phyloP scores from a whole-genome alignment of 1,140 invertebrate genomes.

The Drosophila teissieri region DNA sequence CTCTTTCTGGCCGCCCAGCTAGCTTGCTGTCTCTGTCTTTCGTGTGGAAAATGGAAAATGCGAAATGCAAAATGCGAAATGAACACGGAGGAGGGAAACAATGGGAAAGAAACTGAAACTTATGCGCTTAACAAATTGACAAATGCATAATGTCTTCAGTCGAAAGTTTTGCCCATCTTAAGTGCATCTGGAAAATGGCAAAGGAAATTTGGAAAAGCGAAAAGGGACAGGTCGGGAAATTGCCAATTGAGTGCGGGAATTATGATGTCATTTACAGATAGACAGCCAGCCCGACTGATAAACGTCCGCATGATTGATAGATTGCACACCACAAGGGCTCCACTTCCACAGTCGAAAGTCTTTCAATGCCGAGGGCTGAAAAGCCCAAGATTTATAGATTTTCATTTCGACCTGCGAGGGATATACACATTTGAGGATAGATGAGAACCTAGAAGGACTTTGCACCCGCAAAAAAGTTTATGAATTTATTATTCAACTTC shows the following conservation, averaged over 20 bases:
- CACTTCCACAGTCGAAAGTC: not conserved
- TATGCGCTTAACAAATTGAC: constrained; percentile 63
- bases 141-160: constrained; percentile 47
- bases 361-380: not conserved
- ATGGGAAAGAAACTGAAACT: constrained; percentile 49
- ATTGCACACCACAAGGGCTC: not conserved
- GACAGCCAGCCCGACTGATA: constrained; percentile 3
- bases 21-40: not conserved
- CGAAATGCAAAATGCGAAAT: constrained; percentile 15
- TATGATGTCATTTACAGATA: constrained; percentile 12
- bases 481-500: too few relatives aligned
- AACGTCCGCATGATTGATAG: constrained; percentile 13
- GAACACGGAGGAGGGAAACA: constrained; percentile 7
- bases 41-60: constrained; percentile 17
- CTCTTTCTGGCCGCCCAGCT: not conserved
- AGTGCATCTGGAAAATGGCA: constrained; percentile 2
- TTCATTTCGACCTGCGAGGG: not conserved
- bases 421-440: too few relatives aligned
- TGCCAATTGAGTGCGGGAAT: constrained; percentile 8
- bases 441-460: too few relatives aligned
- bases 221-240: not conserved
- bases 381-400: not conserved
- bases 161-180: constrained; percentile 28
- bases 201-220: not conserved
- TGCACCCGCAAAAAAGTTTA: too few relatives aligned